phyloP scores from a whole-genome alignment of 2,888 invertebrate genomes.

The Drosophila picticornis region DNA sequence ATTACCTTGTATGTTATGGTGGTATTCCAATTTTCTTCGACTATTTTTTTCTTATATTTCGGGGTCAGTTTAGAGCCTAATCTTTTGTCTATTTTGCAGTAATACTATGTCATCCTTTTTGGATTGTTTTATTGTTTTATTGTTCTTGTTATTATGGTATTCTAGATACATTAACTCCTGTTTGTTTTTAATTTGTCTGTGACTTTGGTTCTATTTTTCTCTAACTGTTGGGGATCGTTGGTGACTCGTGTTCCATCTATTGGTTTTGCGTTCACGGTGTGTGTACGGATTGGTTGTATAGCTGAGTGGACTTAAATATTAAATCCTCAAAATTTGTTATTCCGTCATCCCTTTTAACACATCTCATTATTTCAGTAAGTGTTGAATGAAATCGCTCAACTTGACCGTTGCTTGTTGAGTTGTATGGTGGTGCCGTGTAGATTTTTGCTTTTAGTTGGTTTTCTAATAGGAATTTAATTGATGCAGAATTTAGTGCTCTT shows the following conservation, averaged over 20 bases:
- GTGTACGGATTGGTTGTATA: conserved; percentile 10
- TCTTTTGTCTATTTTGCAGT: neutral
- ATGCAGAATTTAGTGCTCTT: conserved; percentile 39
- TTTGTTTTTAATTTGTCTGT: neutral
- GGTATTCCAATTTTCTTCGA: neutral
- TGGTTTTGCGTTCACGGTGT: too few relatives aligned
- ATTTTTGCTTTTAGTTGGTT: too few relatives aligned
- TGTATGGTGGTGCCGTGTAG: too few relatives aligned
- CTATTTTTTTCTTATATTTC: neutral
- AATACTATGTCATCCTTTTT: neutral
- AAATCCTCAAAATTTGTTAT: neutral
- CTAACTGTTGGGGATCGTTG: neutral
- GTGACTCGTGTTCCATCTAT: too few relatives aligned
- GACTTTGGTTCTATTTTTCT: too few relatives aligned
- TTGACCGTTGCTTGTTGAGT: neutral
- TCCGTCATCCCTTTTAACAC: neutral
- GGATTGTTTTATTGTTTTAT: conserved; percentile 36
- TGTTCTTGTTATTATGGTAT: conserved; percentile 37
- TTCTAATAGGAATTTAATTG: conserved; percentile 33
- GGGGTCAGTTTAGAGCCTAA: conserved; percentile 44
- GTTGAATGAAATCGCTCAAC: conserved; percentile 44
- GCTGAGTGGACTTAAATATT: conserved; percentile 41
- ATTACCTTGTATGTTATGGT: neutral
- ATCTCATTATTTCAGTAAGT: conserved; percentile 48
- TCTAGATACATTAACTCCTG: neutral